Percentiles rank a stretch among this genome's conserved stretches.
These are phyloP conservation scores for Malurus cyaneus DNA, from an alignment of 2,113 vertebrate genomes.

Conservation along the genomic window DNA sequence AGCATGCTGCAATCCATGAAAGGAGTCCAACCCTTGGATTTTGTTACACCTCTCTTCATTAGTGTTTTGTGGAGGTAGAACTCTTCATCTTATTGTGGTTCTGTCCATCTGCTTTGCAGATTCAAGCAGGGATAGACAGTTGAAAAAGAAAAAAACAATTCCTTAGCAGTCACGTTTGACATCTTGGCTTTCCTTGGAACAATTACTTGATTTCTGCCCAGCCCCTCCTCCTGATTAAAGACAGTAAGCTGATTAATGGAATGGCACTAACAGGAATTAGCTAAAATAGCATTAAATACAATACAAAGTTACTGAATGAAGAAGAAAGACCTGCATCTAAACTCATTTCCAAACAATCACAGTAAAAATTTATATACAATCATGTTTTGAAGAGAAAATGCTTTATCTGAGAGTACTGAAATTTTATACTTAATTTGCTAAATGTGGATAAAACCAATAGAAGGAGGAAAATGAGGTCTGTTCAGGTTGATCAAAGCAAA, in stretches of 20 bases:
- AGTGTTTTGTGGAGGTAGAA: background rate
- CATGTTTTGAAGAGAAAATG: background rate
- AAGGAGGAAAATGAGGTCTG: background rate
- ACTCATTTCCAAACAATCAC: background rate
- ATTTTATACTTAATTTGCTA: background rate
- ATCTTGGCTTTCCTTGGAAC: background rate
- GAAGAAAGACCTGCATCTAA: background rate
- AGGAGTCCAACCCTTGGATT: background rate
- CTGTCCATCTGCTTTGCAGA: background rate
- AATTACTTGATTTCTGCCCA: background rate
- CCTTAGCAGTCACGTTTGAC: background rate
- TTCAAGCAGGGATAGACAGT: background rate
- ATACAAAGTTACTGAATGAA: background rate
- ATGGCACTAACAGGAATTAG: background rate
- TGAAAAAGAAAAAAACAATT: background rate
- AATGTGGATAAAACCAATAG: background rate
- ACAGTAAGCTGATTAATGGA: background rate
- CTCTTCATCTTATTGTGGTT: background rate
- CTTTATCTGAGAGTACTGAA: background rate
- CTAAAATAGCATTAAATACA: background rate
- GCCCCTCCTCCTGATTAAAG: background rate
- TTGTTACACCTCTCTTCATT: background rate
- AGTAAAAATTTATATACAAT: background rate
- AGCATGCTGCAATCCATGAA: background rate
- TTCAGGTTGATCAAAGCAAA: background rate